These are phyloP conservation scores for Tetropium fuscum DNA, from an alignment of 2,888 invertebrate genomes.

Conservation along the genomic window DNA sequence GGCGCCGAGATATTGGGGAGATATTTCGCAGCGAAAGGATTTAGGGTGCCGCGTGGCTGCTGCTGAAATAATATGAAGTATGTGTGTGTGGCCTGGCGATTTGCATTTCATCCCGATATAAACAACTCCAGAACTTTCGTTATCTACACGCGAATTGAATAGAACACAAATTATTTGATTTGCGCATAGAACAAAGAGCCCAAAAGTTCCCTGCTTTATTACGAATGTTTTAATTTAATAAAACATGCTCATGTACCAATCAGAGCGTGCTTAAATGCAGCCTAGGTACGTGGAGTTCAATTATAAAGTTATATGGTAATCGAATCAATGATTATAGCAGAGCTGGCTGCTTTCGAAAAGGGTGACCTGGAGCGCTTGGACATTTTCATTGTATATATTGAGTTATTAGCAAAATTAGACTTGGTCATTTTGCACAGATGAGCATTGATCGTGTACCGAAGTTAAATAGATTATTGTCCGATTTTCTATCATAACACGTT, in stretches of 20 bases:
- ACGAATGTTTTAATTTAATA: slow-evolving; percentile 17
- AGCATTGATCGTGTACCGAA: not conserved
- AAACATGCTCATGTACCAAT: not conserved
- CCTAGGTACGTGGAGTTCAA: slow-evolving; percentile 1
- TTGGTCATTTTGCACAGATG: not conserved
- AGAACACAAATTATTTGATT: slow-evolving; percentile 14
- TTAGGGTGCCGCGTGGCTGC: too few species aligned
- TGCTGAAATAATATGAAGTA: too few species aligned
- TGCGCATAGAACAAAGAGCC: slow-evolving; percentile 8
- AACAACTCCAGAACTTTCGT: slow-evolving; percentile 7
- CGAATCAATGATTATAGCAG: not conserved
- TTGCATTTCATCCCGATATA: slow-evolving; percentile 6
- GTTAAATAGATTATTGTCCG: too few species aligned
- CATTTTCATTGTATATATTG: not conserved
- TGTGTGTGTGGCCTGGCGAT: not conserved
- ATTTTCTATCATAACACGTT: too few species aligned
- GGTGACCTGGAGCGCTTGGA: not conserved
- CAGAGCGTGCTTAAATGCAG: not conserved
- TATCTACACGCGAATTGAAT: slow-evolving; percentile 13
- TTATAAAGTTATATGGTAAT: slow-evolving; percentile 1
- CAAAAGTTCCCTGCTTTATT: slow-evolving; percentile 9
- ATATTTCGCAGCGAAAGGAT: too few species aligned
- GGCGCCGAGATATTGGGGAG: too few species aligned
- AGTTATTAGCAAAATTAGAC: not conserved
- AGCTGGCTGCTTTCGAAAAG: not conserved